phyloP scores from a whole-genome alignment of 2,888 invertebrate species.

The Volucella bombylans region DNA sequence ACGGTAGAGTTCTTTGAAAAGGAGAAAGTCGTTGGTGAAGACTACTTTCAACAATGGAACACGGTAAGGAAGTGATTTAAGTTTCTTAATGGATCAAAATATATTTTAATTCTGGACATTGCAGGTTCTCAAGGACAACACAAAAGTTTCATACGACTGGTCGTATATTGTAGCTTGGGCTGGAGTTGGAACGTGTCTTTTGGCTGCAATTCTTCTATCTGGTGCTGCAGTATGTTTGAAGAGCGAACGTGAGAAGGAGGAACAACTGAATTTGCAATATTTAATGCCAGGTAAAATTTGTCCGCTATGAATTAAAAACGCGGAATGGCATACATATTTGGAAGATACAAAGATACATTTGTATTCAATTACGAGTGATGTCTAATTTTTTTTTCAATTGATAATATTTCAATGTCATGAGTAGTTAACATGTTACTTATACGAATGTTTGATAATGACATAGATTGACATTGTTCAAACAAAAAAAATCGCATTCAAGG shows the following conservation, averaged over 20 bases:
- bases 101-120: constrained; percentile 10
- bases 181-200: constrained; percentile 94
- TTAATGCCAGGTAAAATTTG: constrained; percentile 93
- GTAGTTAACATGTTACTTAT: background rate
- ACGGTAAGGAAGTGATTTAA: constrained; percentile 84
- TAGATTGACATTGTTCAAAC: background rate
- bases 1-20: constrained; percentile 97
- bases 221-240: constrained; percentile 97
- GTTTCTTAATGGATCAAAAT: background rate
- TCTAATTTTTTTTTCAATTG: background rate
- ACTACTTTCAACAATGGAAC: constrained; percentile 96
- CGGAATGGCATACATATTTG: background rate
- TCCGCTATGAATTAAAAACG: background rate
- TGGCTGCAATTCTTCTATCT: constrained; percentile 95
- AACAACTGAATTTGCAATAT: constrained; percentile 98
- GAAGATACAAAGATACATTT: background rate
- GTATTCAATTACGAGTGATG: background rate
- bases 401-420: background rate
- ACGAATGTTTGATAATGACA: constrained; percentile 1
- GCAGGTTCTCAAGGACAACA: constrained; percentile 93
- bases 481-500: constrained; percentile 11
- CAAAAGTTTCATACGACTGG: constrained; percentile 95
- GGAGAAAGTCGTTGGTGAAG: constrained; percentile 95
- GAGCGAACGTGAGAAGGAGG: constrained; percentile 96
- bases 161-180: constrained; percentile 98